These are phyloP conservation scores for Diploptera punctata DNA, from an alignment of 2,888 invertebrate genomes.

Conservation along the genomic window DNA sequence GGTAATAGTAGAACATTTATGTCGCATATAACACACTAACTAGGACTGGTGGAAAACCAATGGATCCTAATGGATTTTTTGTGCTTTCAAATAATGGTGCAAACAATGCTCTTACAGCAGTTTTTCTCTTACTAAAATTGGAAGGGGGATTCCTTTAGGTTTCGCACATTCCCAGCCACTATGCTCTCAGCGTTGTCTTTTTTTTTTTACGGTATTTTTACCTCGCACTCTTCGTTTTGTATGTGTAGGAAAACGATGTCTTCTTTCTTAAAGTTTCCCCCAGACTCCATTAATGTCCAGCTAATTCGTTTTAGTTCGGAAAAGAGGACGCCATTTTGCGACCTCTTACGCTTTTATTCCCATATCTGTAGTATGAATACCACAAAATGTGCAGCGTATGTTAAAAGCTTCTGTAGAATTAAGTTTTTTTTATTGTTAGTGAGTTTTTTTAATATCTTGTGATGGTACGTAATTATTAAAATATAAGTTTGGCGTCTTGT, in stretches of 20 bases:
- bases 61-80: neutral
- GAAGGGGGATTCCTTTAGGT: too few species aligned
- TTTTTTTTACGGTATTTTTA: neutral
- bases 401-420: neutral
- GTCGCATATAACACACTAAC: too few species aligned
- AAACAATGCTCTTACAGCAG: neutral
- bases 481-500: neutral
- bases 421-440: neutral
- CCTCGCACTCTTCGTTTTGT: neutral
- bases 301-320: conserved; percentile 18
- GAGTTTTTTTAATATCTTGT: neutral
- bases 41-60: neutral
- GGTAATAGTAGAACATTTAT: too few species aligned
- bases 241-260: neutral
- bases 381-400: neutral
- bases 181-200: neutral
- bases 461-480: neutral
- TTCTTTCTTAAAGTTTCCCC: conserved; percentile 12
- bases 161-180: neutral
- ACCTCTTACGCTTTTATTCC: neutral
- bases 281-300: conserved; percentile 22
- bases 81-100: neutral
- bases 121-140: neutral
- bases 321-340: conserved; percentile 1
- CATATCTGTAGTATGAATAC: neutral